These are phyloP conservation scores for Pterostichus madidus DNA, from an alignment of 2,888 invertebrate species.

Conservation along the genomic window DNA sequence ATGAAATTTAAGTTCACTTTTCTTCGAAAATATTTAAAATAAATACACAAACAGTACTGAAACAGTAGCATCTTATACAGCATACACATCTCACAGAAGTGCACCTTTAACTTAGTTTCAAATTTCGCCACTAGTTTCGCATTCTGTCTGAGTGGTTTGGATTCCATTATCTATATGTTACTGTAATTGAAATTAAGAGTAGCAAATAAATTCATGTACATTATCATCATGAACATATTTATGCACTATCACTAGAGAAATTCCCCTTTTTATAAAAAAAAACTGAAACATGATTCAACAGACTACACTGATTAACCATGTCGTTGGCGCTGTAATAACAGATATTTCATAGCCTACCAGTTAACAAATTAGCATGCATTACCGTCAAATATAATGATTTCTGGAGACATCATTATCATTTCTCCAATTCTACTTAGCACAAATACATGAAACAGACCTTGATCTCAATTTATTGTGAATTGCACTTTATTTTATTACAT, in stretches of 20 bases:
- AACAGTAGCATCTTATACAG: no score
- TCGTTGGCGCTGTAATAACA: constrained; percentile 4
- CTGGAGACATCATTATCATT: constrained; percentile 35
- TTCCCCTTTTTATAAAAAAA: constrained; percentile 22
- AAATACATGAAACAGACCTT: neutral
- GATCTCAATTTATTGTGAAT: constrained; percentile 13
- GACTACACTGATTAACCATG: neutral
- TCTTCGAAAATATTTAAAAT: no score
- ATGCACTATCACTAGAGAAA: neutral
- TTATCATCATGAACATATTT: no score
- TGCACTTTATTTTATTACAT: neutral
- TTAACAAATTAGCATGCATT: constrained; percentile 7
- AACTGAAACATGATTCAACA: constrained; percentile 6
- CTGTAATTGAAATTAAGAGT: no score
- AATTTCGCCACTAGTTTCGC: no score
- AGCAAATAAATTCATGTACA: no score
- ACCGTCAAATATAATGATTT: neutral
- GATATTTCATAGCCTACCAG: neutral
- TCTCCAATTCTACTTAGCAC: constrained; percentile 11
- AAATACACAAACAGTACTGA: no score
- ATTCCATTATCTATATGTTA: no score
- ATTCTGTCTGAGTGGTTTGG: no score
- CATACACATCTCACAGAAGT: no score
- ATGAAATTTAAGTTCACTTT: no score
- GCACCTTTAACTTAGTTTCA: no score